Evolutionary conservation across 2,113 vertebrate genomes (phyloP).

Genomic region (Toxostoma redivivum): DNA sequence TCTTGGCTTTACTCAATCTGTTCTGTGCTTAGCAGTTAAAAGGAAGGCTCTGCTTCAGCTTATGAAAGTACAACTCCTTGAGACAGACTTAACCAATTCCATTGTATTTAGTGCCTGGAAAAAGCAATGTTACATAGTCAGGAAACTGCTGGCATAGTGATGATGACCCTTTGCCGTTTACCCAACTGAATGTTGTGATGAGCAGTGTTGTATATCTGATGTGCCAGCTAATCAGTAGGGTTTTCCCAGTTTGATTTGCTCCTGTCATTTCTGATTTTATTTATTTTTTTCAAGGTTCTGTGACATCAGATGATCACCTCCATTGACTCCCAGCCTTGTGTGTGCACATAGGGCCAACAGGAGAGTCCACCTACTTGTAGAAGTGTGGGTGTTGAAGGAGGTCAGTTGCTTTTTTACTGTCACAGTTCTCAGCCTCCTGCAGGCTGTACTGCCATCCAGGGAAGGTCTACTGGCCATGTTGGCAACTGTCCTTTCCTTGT

Average conservation of each 20-base stretch:
- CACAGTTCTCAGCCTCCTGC: background rate
- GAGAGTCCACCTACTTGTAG: background rate
- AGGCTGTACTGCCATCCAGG: background rate
- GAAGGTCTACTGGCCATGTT: background rate
- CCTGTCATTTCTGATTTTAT: background rate
- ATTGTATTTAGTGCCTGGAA: background rate
- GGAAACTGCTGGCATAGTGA: background rate
- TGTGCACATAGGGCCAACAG: background rate
- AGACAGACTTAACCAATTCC: background rate
- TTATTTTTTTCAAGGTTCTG: background rate
- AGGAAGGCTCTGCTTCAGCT: background rate
- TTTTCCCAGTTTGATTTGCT: background rate
- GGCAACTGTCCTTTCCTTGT: background rate
- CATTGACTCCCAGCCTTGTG: no score
- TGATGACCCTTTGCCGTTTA: slow-evolving; percentile 39
- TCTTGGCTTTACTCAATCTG: background rate
- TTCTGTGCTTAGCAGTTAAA: background rate
- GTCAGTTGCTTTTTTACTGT: background rate
- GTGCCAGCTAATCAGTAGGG: background rate
- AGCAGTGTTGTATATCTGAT: slow-evolving; percentile 17
- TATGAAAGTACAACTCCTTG: background rate
- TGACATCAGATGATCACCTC: background rate
- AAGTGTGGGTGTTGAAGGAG: background rate
- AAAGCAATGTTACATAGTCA: no score
- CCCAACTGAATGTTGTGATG: slow-evolving; percentile 39